phyloP scores from a whole-genome alignment of 2,888 invertebrate genomes.

The Mycalesis mineus region DNA sequence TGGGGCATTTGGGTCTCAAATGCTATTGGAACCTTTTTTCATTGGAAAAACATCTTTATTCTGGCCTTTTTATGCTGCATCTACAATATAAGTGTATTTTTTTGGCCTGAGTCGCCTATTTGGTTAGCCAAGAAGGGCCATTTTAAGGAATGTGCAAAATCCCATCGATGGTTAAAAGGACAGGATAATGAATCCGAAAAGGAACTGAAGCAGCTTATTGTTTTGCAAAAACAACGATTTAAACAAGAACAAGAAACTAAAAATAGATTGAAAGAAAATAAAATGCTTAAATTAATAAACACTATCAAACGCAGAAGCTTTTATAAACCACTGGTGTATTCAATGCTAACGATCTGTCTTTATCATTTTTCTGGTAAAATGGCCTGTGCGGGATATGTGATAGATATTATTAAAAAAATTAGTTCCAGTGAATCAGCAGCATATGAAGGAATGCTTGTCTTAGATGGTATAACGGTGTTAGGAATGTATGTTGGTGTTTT shows the following conservation, averaged over 20 bases:
- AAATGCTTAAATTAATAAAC: not conserved
- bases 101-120: conserved; percentile 16
- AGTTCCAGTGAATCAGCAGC: conserved; percentile 26
- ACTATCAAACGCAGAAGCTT: conserved; percentile 10
- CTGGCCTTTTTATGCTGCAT: conserved; percentile 20
- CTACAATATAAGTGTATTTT: conserved; percentile 1
- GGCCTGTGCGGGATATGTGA: conserved; percentile 27
- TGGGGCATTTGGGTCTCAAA: conserved; percentile 42
- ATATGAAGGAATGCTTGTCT: conserved; percentile 31
- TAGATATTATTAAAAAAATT: conserved; percentile 31
- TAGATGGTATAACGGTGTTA: conserved; percentile 33
- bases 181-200: conserved; percentile 20
- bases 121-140: conserved; percentile 12
- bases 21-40: conserved; percentile 36
- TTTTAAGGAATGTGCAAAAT: conserved; percentile 23
- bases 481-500: conserved; percentile 52
- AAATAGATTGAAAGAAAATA: conserved; percentile 12
- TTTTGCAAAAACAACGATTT: not conserved
- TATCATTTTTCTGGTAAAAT: conserved; percentile 30
- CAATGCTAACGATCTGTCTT: conserved; percentile 14
- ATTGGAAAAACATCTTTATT: conserved; percentile 38
- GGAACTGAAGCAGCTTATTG: conserved; percentile 21
- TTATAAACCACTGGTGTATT: conserved; percentile 18
- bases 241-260: conserved; percentile 32
- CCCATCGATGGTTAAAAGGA: conserved; percentile 30